phyloP scores from a whole-genome alignment of 2,888 invertebrate species.

The Nomada flava region DNA sequence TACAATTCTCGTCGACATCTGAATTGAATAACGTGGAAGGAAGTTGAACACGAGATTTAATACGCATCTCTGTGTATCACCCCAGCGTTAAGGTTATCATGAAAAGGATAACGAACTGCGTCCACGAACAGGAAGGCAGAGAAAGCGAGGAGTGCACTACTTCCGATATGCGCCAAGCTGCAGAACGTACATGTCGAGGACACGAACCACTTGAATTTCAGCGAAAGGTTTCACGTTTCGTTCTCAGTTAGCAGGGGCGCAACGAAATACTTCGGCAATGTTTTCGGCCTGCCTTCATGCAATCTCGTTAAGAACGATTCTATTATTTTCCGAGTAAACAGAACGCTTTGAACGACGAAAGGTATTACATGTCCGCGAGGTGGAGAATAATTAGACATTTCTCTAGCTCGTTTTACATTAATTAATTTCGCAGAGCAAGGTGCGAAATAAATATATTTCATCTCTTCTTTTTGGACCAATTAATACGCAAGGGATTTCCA shows the following conservation, averaged over 20 bases:
- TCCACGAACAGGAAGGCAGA: not conserved
- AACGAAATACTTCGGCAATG: conserved; percentile 44
- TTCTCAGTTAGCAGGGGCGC: conserved; percentile 46
- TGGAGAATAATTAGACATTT: too few species aligned
- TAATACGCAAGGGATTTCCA: too few species aligned
- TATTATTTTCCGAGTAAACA: not conserved
- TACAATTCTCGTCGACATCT: too few species aligned
- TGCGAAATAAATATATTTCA: too few species aligned
- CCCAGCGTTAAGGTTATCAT: conserved; percentile 1
- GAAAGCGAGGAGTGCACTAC: conserved; percentile 32
- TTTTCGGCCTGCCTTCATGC: conserved; percentile 26
- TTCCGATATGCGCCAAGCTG: conserved; percentile 43
- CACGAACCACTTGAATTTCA: conserved; percentile 57
- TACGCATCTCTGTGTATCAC: not conserved
- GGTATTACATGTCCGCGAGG: not conserved
- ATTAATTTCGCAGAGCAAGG: too few species aligned
- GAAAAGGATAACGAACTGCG: not conserved
- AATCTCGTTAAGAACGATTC: conserved; percentile 3
- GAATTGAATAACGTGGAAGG: not conserved
- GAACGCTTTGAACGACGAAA: not conserved
- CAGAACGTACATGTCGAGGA: conserved; percentile 48
- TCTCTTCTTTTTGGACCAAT: too few species aligned
- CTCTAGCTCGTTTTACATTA: too few species aligned
- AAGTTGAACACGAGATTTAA: not conserved
- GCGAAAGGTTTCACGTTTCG: conserved; percentile 59